Evolutionary conservation across 2,888 invertebrate genomes (phyloP).

Genomic region (Laspeyria flexula): DNA sequence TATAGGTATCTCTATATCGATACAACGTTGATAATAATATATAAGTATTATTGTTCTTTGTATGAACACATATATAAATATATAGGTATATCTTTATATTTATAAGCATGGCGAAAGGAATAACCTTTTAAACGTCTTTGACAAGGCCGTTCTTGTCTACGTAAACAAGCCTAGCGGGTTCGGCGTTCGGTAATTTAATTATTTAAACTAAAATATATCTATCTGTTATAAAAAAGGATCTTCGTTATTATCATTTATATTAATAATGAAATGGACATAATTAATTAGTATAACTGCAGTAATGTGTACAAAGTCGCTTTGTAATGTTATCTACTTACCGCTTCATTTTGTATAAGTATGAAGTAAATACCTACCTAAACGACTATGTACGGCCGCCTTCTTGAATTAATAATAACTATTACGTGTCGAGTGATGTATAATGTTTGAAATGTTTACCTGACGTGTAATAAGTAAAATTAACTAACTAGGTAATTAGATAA

Average conservation of each 20-base stretch:
- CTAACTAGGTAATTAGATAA: slow-evolving; percentile 58
- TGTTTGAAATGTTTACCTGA: slow-evolving; percentile 34
- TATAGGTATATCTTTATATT: slow-evolving; percentile 9
- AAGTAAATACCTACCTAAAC: slow-evolving; percentile 3
- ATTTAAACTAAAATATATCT: slow-evolving; percentile 18
- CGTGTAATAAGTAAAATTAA: slow-evolving; percentile 30
- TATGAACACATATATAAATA: too few relatives aligned
- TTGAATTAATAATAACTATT: slow-evolving; percentile 18
- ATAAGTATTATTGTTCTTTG: slow-evolving; percentile 21
- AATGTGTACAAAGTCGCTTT: slow-evolving; percentile 12
- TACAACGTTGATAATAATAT: slow-evolving; percentile 19
- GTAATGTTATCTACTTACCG: slow-evolving; percentile 10
- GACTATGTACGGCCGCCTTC: slow-evolving; percentile 3
- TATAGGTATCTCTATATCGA: too few relatives aligned
- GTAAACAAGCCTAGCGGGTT: slow-evolving; percentile 52
- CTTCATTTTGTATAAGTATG: slow-evolving; percentile 6
- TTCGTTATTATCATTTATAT: not conserved
- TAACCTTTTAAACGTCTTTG: slow-evolving; percentile 68
- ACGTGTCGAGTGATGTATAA: slow-evolving; percentile 13
- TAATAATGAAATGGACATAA: not conserved
- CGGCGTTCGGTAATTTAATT: slow-evolving; percentile 48
- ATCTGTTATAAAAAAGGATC: slow-evolving; percentile 9
- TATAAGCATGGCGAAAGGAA: slow-evolving; percentile 63
- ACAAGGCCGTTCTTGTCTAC: slow-evolving; percentile 66
- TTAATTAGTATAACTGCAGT: slow-evolving; percentile 7